Evolutionary conservation across 2,888 invertebrate species (phyloP).

Genomic region (Atherix ibis): DNA sequence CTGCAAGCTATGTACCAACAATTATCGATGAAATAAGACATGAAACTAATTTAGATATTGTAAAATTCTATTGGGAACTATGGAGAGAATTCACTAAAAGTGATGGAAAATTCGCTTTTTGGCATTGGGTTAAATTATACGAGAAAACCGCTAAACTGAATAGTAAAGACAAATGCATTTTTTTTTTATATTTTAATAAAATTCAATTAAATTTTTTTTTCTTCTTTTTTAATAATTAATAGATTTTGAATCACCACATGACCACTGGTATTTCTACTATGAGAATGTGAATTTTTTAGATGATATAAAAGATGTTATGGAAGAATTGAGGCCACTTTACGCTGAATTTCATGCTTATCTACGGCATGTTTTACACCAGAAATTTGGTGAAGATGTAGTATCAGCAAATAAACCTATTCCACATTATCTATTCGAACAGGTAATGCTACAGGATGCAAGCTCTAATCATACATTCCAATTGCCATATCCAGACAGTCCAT

Average conservation of each 20-base stretch:
- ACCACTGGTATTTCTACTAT: slow-evolving; percentile 11
- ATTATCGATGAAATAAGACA: too few species aligned
- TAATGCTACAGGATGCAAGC: slow-evolving; percentile 65
- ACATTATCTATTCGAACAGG: slow-evolving; percentile 56
- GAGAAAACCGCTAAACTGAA: too few species aligned
- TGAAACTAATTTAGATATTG: too few species aligned
- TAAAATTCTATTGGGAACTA: too few species aligned
- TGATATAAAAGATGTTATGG: slow-evolving; percentile 28
- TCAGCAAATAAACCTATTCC: slow-evolving; percentile 51
- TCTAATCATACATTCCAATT: slow-evolving; percentile 34
- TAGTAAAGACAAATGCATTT: too few species aligned
- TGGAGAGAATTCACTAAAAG: too few species aligned
- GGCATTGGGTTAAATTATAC: too few species aligned
- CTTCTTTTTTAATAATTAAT: too few species aligned
- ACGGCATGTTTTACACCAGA: slow-evolving; percentile 44
- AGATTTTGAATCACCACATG: background rate
- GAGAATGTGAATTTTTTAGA: slow-evolving; percentile 20
- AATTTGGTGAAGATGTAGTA: slow-evolving; percentile 49
- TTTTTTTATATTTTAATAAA: too few species aligned
- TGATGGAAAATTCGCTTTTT: too few species aligned
- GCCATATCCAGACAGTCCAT: slow-evolving; percentile 48
- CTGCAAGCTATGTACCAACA: too few species aligned
- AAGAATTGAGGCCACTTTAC: slow-evolving; percentile 58
- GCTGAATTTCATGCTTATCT: slow-evolving; percentile 65
- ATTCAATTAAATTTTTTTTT: too few species aligned